Evolutionary conservation across 2,888 invertebrate species (phyloP).

Genomic region (Calliphora vomitoria): DNA sequence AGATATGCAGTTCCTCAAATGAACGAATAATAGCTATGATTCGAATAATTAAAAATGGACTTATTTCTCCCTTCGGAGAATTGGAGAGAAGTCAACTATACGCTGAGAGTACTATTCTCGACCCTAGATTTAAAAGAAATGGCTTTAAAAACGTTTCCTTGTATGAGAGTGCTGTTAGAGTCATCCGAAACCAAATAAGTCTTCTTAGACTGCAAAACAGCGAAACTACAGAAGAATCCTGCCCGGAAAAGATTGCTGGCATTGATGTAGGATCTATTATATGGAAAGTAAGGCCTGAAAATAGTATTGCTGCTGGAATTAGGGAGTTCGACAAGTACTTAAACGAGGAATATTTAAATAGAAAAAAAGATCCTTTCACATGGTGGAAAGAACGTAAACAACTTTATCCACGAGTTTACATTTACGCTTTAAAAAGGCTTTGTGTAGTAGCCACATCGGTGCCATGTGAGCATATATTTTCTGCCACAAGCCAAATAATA

Average conservation of each 20-base stretch:
- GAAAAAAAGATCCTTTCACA: slow-evolving; percentile 4
- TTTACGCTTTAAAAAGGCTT: slow-evolving; percentile 18
- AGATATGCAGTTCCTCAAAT: too few species aligned
- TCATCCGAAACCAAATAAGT: neutral
- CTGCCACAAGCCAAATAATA: too few species aligned
- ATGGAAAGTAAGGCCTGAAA: neutral
- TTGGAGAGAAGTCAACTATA: neutral
- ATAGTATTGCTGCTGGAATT: slow-evolving; percentile 23
- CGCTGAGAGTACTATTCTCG: neutral
- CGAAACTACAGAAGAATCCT: too few species aligned
- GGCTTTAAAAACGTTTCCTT: neutral
- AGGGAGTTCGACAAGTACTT: slow-evolving; percentile 41
- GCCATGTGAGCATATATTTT: neutral
- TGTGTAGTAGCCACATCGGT: slow-evolving; percentile 37
- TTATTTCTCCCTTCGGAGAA: too few species aligned
- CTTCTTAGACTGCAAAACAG: neutral
- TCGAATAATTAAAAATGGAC: too few species aligned
- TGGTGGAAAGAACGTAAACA: slow-evolving; percentile 35
- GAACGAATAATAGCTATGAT: too few species aligned
- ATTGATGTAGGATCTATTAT: too few species aligned
- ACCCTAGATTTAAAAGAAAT: neutral
- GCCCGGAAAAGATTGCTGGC: too few species aligned
- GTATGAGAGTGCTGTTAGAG: neutral
- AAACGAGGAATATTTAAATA: neutral
- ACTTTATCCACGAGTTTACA: slow-evolving; percentile 31